Conservation (phyloP, 2,888 invertebrate genomes). For the Latrodectus hesperus region DNA sequence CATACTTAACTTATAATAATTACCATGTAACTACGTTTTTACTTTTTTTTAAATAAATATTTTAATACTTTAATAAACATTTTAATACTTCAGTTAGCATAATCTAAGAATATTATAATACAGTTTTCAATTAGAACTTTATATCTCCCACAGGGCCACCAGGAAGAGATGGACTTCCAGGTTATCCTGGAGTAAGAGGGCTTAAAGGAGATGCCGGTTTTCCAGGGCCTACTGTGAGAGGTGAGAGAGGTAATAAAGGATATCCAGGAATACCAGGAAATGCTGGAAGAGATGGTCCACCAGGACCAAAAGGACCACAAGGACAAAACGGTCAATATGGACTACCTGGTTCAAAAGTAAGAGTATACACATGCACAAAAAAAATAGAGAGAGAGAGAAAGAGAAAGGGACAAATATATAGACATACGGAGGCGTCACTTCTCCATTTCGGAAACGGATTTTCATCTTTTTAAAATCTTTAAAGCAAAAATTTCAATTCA, state of each 20-base stretch:
- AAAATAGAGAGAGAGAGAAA: too few relatives aligned
- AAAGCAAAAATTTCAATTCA: neutral
- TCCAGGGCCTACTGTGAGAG: constrained; percentile 26
- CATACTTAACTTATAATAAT: too few relatives aligned
- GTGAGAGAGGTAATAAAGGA: constrained; percentile 57
- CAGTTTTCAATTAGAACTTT: neutral
- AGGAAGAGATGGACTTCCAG: constrained; percentile 41
- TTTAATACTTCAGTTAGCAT: neutral
- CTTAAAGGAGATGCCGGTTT: constrained; percentile 49
- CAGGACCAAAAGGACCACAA: constrained; percentile 49
- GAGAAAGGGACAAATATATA: too few relatives aligned
- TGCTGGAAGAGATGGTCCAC: constrained; percentile 40
- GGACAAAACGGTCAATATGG: constrained; percentile 70
- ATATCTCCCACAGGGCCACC: constrained; percentile 21
- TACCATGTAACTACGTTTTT: too few relatives aligned
- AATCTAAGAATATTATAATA: neutral
- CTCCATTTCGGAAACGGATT: neutral
- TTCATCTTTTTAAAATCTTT: neutral
- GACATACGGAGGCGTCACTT: neutral
- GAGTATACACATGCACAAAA: neutral
- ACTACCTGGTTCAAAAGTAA: constrained; percentile 71
- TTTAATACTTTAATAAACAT: constrained; percentile 76
- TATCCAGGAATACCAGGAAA: constrained; percentile 52
- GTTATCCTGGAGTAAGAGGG: constrained; percentile 41
- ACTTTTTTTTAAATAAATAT: too few relatives aligned